Evolutionary conservation across 2,797 vertebrate species (phyloP).

Genomic region (Rallus crepitans): DNA sequence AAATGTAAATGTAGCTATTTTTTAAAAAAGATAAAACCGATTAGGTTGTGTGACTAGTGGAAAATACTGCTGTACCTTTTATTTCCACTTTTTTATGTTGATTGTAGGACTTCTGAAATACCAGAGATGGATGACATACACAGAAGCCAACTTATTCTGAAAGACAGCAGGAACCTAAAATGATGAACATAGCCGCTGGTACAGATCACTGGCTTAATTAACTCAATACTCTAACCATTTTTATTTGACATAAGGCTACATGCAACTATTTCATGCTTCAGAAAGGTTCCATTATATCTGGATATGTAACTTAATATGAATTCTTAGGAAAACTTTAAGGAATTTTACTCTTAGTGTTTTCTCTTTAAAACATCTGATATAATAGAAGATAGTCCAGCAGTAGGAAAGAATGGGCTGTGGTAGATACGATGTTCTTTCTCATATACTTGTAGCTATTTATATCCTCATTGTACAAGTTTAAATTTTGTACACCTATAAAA

Average conservation of each 20-base stretch:
- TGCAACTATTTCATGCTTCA: conserved; percentile 10
- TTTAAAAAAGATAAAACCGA: conserved; percentile 8
- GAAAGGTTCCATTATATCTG: neutral
- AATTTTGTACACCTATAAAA: neutral
- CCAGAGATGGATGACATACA: neutral
- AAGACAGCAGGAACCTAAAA: neutral
- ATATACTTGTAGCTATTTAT: neutral
- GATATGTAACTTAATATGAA: neutral
- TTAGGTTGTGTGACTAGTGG: neutral
- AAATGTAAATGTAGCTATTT: conserved; percentile 65
- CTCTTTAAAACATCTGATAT: neutral
- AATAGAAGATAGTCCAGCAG: neutral
- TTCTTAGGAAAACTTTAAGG: neutral
- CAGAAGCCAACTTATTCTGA: neutral
- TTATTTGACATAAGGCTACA: conserved; percentile 40
- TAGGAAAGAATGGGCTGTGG: neutral
- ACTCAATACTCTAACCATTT: conserved; percentile 25
- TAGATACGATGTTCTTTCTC: neutral
- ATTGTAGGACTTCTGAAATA: conserved; percentile 26
- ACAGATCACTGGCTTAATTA: conserved; percentile 40
- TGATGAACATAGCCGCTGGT: neutral
- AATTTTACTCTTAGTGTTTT: neutral
- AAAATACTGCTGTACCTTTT: conserved; percentile 12
- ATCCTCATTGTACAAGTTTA: neutral
- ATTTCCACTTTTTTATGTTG: conserved; percentile 21